A percentile compares a stretch with the other conserved stretches of the same genome.
Evolutionary conservation across 1,140 invertebrate genomes (phyloP).

Genomic region (Saccostrea echinata): DNA sequence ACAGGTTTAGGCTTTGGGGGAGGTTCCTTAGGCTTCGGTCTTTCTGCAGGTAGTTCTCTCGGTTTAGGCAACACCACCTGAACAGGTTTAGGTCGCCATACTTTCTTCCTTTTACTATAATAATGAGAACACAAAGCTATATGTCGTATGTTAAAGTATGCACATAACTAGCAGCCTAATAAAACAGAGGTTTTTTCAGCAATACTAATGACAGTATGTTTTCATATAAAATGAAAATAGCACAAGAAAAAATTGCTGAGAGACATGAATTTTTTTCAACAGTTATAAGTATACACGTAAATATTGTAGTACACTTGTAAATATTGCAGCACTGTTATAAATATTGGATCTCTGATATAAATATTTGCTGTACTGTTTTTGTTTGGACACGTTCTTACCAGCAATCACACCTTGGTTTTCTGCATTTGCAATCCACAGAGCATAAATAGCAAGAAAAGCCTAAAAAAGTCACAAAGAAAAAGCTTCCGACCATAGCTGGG

Average conservation of each 20-base stretch:
- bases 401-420: conserved; percentile 1
- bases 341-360: too few relatives aligned
- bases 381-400: not conserved
- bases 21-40: conserved; percentile 5
- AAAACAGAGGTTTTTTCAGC: too few relatives aligned
- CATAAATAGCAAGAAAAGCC: not conserved
- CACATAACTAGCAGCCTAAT: too few relatives aligned
- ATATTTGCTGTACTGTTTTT: too few relatives aligned
- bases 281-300: too few relatives aligned
- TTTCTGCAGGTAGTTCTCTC: not conserved
- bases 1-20: not conserved
- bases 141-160: too few relatives aligned
- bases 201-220: too few relatives aligned
- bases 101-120: conserved; percentile 2
- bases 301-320: too few relatives aligned
- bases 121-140: not conserved
- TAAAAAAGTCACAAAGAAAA: not conserved
- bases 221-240: too few relatives aligned
- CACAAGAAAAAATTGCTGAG: too few relatives aligned
- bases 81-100: conserved; percentile 7
- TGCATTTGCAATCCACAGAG: conserved; percentile 4
- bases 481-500: not conserved
- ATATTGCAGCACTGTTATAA: too few relatives aligned
- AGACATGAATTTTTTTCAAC: too few relatives aligned
- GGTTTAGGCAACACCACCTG: not conserved